Evolutionary conservation across 2,113 vertebrate species (phyloP), one percentile per base, ranked within the genome.

Genomic region (Plecturocebus donacophilus): DNA sequence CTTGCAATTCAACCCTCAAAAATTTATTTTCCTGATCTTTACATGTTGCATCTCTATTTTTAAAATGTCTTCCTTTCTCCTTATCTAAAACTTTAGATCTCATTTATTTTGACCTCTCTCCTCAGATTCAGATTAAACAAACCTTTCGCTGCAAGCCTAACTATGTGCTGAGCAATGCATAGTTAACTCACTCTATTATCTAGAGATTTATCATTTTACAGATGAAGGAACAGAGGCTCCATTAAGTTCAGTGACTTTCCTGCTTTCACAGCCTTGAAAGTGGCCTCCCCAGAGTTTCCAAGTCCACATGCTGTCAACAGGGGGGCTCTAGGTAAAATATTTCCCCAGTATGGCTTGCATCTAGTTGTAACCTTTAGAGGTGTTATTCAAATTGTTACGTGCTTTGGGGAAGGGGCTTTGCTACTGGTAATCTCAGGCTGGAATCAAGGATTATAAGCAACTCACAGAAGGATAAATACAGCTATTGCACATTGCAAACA

Each of bases 211-310:
- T 85, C 40, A 66, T 87, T 94, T 92, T 82, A 92, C 84, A 95
- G 61, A 93, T 52, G 16, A 84, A 95, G 90, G 79, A 91, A 92
- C 21, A 64, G 42, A 76, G 76, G 2, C 40, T 68, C 35, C 75
- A 42, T 42, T 77, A 94, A 96, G 76, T 91, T 94, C 71, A 76
- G 32, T 79, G 92, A 82, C 90, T 94, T 91, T 79, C n/a, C 85
- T 38, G n/a, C 42, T 82, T 91, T 40, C 40, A 66, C 6, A 87
- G 87, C 66, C 89, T 89, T 42, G 16, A 38, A 58, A 20, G 42
- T 49, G 45, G 38, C 10, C 70, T 82, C 64, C 58, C 40, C 35
- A 81, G 47, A 54, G 77, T 47, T 79, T 80, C 40, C 16, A 70
- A 54, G 5, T 85, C 49, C 76, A 30, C 32, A 45, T 23, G 42